Conservation (phyloP, 2,888 invertebrate species). For the Ditula angustiorana region DNA sequence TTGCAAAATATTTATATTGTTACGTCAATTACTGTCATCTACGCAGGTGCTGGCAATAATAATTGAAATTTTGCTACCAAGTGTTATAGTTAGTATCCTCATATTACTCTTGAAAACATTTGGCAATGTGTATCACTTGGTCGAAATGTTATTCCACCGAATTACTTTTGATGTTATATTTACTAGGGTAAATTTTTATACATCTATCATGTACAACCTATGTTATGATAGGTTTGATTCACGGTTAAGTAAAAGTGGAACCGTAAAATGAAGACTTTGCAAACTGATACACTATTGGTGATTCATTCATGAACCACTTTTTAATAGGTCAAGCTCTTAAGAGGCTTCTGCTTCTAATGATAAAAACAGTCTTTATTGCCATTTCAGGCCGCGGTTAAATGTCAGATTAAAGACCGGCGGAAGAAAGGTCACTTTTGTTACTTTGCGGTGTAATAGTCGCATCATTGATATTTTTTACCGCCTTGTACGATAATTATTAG, state of each 20-base stretch:
- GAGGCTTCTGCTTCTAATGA: background rate
- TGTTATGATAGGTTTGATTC: too few relatives aligned
- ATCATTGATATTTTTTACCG: background rate
- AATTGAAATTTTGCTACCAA: background rate
- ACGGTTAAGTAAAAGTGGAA: too few relatives aligned
- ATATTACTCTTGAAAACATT: background rate
- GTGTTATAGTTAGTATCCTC: background rate
- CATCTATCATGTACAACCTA: too few relatives aligned
- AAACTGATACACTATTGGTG: too few relatives aligned
- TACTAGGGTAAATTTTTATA: too few relatives aligned
- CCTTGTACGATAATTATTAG: background rate
- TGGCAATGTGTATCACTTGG: too few relatives aligned
- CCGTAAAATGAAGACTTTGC: too few relatives aligned
- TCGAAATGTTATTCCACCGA: too few relatives aligned
- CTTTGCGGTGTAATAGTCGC: too few relatives aligned
- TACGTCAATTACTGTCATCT: conserved; percentile 15
- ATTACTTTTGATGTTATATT: too few relatives aligned
- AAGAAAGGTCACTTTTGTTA: background rate
- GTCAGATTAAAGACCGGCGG: background rate
- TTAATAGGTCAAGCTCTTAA: too few relatives aligned
- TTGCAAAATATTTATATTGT: conserved; percentile 30
- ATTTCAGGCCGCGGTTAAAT: background rate
- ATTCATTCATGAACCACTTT: too few relatives aligned
- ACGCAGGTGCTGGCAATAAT: background rate
- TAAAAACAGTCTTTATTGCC: background rate